These are phyloP conservation scores for Drosophila pseudoananassae DNA, from an alignment of 1,140 invertebrate genomes.

Conservation along the genomic window DNA sequence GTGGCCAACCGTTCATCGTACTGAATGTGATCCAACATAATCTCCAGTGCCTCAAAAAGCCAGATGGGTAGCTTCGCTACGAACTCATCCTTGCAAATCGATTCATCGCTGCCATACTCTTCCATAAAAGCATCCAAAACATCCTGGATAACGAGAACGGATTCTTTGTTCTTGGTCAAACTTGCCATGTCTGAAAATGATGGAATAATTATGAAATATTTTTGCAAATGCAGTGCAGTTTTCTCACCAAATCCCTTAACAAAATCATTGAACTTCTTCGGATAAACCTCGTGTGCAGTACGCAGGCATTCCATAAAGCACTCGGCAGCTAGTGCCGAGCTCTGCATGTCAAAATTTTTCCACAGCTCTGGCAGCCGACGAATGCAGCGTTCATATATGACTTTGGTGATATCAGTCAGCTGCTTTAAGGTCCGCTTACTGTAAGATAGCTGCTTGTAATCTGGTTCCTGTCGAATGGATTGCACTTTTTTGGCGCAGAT, in stretches of 20 bases:
- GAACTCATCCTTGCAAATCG: constrained; percentile 41
- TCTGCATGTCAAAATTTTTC: constrained; percentile 84
- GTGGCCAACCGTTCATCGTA: constrained; percentile 51
- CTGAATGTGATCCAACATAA: constrained; percentile 68
- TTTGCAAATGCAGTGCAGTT: not conserved
- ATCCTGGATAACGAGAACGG: constrained; percentile 54
- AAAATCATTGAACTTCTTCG: constrained; percentile 83
- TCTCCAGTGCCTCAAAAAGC: constrained; percentile 65
- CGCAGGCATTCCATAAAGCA: constrained; percentile 86
- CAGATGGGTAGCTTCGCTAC: constrained; percentile 44
- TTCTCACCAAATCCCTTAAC: constrained; percentile 84
- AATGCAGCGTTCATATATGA: constrained; percentile 84
- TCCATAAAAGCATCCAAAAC: constrained; percentile 65
- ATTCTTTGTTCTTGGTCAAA: constrained; percentile 50
- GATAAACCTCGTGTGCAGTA: constrained; percentile 84
- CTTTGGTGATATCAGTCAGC: constrained; percentile 76
- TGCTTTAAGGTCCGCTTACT: constrained; percentile 71
- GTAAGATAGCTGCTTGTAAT: constrained; percentile 75
- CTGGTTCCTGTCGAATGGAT: constrained; percentile 65
- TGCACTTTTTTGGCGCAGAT: constrained; percentile 54
- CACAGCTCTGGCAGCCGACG: constrained; percentile 66
- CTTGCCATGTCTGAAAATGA: constrained; percentile 54
- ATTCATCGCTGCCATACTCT: constrained; percentile 43
- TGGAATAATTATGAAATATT: not conserved
- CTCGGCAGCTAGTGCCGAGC: constrained; percentile 84